Base-by-base conservation (phyloP, 2,113 vertebrate genomes). In the Psittacus erithacus region DNA sequence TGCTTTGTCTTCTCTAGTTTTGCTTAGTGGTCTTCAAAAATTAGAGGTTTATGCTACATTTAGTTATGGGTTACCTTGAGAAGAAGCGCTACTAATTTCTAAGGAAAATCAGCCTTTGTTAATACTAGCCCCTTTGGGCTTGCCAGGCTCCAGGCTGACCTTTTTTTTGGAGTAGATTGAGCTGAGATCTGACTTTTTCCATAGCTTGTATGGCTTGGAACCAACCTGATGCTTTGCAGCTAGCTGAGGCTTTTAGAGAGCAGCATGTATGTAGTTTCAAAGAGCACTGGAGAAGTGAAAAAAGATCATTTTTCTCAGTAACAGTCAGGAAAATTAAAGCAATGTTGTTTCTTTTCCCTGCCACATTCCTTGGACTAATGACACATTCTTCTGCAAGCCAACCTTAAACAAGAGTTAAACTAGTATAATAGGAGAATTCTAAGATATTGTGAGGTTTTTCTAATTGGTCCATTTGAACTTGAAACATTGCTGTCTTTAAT, bases 171-270 rank as follows among this genome's bases (percentile, higher is more conserved):
- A 96, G 44, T 16, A 92, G 28, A 15, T 73, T 92, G 77, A 88
- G 88, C 69, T 53, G 35, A 41, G 65, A 92, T 91, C 83, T 89
- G 92, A 76, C 31, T 93, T 78, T 87, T 95, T 92, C 92, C 55
- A 18, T 71, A 78, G 39, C 28, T 94, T 91, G 33, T 88, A 78
- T 89, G 86, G 77, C 70, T 95, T 95, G 93, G 92, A 96, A 82
- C 62, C 4, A 15, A 83, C 69, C 65, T 88, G 80, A 78, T 94
- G 44, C 69, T 86, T 75, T 93, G 81, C 65, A 90, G 71, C 78
- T 81, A 71, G 44, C 90, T 78, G 69, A 89, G 76, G 55, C 65
- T 85, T 90, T 95, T 84, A 78, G 68, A 92, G 55, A 95, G 74
- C 88, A 84, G 73, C 76, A 71, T 81, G 46, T 83, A 93, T 78